Conservation (phyloP, 2,797 vertebrate species). For the Florisuga fusca region DNA sequence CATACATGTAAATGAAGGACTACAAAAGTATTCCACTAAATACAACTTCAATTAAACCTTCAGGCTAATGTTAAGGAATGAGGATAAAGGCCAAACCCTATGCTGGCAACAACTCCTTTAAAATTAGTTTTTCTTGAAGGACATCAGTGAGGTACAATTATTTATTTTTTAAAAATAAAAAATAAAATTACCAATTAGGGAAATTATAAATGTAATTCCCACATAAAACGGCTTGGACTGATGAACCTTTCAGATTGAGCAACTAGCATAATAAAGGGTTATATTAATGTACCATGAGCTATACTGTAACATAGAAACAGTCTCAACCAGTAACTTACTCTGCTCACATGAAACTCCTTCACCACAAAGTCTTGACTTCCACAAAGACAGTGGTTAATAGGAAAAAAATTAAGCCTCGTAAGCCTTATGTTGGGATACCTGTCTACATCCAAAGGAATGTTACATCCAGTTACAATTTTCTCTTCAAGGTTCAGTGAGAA, state of each 20-base stretch:
- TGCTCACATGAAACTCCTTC: neutral
- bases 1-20: conserved; percentile 98
- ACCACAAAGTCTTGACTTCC: neutral
- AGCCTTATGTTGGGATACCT: neutral
- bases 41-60: conserved; percentile 89
- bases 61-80: conserved; percentile 65
- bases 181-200: neutral
- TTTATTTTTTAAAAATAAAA: neutral
- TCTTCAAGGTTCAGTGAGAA: neutral
- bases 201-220: conserved; percentile 40
- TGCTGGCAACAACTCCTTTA: conserved; percentile 22
- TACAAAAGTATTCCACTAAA: conserved; percentile 89
- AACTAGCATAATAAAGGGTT: neutral
- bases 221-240: neutral
- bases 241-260: conserved; percentile 16
- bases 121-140: conserved; percentile 48
- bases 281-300: neutral
- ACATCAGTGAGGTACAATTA: neutral
- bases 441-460: neutral
- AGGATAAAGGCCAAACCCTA: conserved; percentile 71
- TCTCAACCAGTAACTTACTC: neutral
- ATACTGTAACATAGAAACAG: neutral
- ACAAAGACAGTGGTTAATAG: neutral
- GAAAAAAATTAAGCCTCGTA: neutral
- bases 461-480: neutral